phyloP scores from a whole-genome alignment of 2,888 invertebrate genomes.

The Glyphotaelius pellucidus region DNA sequence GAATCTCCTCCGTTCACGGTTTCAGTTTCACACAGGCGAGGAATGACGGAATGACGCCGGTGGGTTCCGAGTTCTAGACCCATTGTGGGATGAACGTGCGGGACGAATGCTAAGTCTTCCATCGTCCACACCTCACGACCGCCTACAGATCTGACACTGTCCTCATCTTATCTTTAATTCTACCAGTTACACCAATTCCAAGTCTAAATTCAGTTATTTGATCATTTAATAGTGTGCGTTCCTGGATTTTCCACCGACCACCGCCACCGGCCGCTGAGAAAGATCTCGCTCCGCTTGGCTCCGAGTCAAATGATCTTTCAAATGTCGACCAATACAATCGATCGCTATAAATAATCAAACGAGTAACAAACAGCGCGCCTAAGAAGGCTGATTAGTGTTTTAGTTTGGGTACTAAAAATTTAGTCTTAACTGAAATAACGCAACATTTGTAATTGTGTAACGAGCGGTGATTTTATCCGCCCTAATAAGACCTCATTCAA shows the following conservation, averaged over 20 bases:
- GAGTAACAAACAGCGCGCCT: slow-evolving; percentile 27
- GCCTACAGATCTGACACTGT: neutral
- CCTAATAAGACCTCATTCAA: neutral
- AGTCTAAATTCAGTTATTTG: neutral
- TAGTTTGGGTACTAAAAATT: neutral
- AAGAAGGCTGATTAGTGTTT: neutral
- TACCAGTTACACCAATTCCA: neutral
- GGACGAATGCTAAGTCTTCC: slow-evolving; percentile 55
- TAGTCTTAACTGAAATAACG: neutral
- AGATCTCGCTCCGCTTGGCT: slow-evolving; percentile 50
- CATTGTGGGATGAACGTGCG: slow-evolving; percentile 61
- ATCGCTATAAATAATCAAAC: slow-evolving; percentile 51
- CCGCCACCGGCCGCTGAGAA: slow-evolving; percentile 8
- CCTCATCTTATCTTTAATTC: neutral
- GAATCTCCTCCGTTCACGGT: slow-evolving; percentile 48
- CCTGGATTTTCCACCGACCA: slow-evolving; percentile 2
- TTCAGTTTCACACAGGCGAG: slow-evolving; percentile 56
- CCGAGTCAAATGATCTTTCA: slow-evolving; percentile 51
- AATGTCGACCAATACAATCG: slow-evolving; percentile 51
- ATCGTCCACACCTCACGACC: slow-evolving; percentile 38
- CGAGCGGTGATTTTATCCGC: neutral
- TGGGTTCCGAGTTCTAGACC: slow-evolving; percentile 52
- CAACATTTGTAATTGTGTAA: neutral
- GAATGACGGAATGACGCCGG: slow-evolving; percentile 44
- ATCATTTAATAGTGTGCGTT: neutral